Conservation (phyloP, 2,113 vertebrate species). For the Oncorhynchus clarkii region DNA sequence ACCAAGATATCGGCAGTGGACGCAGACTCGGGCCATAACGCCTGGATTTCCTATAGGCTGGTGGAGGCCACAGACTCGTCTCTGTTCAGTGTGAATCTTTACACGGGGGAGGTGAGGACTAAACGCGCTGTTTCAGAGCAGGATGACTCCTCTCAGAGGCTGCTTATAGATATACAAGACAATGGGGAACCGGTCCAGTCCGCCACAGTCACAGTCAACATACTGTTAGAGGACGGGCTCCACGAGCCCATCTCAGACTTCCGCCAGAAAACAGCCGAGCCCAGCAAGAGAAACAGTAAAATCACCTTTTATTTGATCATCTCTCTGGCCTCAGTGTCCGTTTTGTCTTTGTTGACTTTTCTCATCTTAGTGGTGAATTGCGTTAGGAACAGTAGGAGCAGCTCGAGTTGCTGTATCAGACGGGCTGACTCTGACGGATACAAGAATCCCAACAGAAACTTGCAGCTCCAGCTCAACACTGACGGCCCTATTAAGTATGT, state of each 20-base stretch:
- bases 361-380: constrained; percentile 41
- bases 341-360: constrained; percentile 37
- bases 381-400: constrained; percentile 16
- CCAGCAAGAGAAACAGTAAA: constrained; percentile 52
- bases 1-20: constrained; percentile 74
- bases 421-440: constrained; percentile 35
- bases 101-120: constrained; percentile 70
- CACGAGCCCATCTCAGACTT: constrained; percentile 63
- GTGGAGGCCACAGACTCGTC: constrained; percentile 60
- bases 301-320: constrained; percentile 62
- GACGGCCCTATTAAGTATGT: constrained; percentile 70
- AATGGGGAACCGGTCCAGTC: constrained; percentile 69
- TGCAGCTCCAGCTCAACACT: constrained; percentile 64
- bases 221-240: constrained; percentile 68
- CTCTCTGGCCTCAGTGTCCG: constrained; percentile 31
- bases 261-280: constrained; percentile 50
- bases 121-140: constrained; percentile 58
- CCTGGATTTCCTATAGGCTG: constrained; percentile 72
- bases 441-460: constrained; percentile 63
- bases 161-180: constrained; percentile 68
- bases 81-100: constrained; percentile 64
- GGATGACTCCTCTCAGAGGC: constrained; percentile 57
- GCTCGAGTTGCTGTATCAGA: constrained; percentile 33
- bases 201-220: constrained; percentile 64
- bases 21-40: constrained; percentile 73